phyloP scores from a whole-genome alignment of 2,113 vertebrate genomes.

The Thunnus thynnus region DNA sequence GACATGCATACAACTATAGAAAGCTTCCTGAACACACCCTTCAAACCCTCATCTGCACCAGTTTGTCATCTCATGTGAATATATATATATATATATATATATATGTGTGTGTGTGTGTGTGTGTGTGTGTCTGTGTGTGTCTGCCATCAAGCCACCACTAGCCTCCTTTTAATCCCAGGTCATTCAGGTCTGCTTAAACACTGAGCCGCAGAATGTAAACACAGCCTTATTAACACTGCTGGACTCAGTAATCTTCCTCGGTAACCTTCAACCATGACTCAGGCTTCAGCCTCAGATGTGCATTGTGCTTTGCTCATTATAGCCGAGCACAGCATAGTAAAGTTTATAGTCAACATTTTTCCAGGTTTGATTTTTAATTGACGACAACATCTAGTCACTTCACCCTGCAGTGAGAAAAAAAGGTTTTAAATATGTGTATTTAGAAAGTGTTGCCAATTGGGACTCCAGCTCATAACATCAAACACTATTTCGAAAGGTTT shows the following conservation, averaged over 20 bases:
- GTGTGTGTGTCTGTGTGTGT: slow-evolving; percentile 28
- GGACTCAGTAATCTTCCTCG: slow-evolving; percentile 68
- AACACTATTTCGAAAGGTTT: background rate
- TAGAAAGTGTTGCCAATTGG: background rate
- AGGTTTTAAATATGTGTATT: slow-evolving; percentile 3
- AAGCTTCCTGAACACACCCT: slow-evolving; percentile 40
- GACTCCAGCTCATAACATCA: background rate
- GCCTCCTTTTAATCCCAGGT: slow-evolving; percentile 73
- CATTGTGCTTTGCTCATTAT: slow-evolving; percentile 45
- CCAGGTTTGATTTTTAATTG: slow-evolving; percentile 29
- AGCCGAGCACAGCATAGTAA: background rate
- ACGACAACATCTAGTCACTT: background rate
- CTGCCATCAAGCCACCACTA: slow-evolving; percentile 57
- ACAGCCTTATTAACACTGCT: slow-evolving; percentile 78
- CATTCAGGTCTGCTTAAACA: slow-evolving; percentile 76
- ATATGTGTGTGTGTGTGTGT: slow-evolving; percentile 22
- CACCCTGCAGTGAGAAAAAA: slow-evolving; percentile 8
- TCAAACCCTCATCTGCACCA: slow-evolving; percentile 44
- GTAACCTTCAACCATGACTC: slow-evolving; percentile 57
- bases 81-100: background rate
- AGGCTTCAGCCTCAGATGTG: slow-evolving; percentile 35
- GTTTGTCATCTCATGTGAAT: slow-evolving; percentile 14
- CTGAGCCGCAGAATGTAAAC: slow-evolving; percentile 76
- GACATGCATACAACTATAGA: slow-evolving; percentile 37
- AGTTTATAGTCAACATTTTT: slow-evolving; percentile 6